A percentile compares a stretch with the other conserved stretches of the same genome.
These are phyloP conservation scores for Tetraodon nigroviridis DNA, from an alignment of 2,113 vertebrate genomes.

Conservation along the genomic window DNA sequence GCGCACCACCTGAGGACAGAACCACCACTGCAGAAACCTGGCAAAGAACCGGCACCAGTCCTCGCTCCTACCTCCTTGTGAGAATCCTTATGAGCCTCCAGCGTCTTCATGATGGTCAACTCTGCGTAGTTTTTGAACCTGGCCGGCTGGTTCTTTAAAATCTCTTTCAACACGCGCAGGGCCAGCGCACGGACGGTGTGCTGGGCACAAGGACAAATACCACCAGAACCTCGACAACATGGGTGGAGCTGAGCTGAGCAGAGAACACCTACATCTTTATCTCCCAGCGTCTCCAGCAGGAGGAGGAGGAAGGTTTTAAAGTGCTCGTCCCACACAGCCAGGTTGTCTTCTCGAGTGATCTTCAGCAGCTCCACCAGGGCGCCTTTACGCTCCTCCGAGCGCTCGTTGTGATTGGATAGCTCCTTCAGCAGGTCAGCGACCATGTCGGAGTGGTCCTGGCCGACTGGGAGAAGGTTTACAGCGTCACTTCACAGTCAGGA, in stretches of 20 bases:
- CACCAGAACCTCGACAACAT: not conserved
- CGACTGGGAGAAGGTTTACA: conserved; percentile 62
- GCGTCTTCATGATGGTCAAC: conserved; percentile 98
- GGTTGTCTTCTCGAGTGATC: conserved; percentile 91
- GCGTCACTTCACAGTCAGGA: too few species aligned
- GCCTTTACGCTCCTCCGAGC: conserved; percentile 89
- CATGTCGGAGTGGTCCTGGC: conserved; percentile 89
- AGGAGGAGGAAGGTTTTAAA: conserved; percentile 97
- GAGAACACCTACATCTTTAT: conserved; percentile 84
- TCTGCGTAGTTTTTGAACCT: conserved; percentile 98
- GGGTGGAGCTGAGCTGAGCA: not conserved
- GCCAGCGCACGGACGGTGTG: conserved; percentile 93
- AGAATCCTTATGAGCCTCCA: conserved; percentile 98
- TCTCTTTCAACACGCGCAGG: conserved; percentile 90
- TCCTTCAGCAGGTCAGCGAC: conserved; percentile 97
- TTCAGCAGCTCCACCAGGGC: conserved; percentile 94
- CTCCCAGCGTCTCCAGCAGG: conserved; percentile 92
- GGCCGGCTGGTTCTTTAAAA: conserved; percentile 92
- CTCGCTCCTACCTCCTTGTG: conserved; percentile 87
- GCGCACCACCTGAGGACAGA: conserved; percentile 83
- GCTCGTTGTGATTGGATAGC: conserved; percentile 96
- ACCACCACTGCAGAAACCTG: not conserved
- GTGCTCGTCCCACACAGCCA: conserved; percentile 96
- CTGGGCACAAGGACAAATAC: conserved; percentile 55
- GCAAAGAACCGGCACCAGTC: too few species aligned